Evolutionary conservation across 2,113 vertebrate species (phyloP).

Genomic region (Trogon melanurus): DNA sequence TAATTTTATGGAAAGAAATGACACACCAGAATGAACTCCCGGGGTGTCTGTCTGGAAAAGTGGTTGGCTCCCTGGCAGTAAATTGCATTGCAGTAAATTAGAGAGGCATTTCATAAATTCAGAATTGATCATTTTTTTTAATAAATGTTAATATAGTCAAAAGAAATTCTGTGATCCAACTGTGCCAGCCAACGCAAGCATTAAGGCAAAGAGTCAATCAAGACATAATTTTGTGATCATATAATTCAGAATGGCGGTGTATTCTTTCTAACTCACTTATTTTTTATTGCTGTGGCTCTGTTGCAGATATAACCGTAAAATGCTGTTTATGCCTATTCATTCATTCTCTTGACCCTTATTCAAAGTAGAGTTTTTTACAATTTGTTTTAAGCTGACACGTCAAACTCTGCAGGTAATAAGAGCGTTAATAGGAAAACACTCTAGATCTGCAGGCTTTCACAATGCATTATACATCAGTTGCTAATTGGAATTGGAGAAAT

Average conservation of each 20-base stretch:
- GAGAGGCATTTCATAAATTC: background rate
- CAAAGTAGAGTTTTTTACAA: background rate
- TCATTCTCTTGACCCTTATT: slow-evolving; percentile 17
- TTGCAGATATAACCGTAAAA: background rate
- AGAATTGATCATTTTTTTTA: background rate
- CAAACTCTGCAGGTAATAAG: background rate
- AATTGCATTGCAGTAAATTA: slow-evolving; percentile 12
- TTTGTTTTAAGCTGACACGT: background rate
- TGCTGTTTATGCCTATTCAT: background rate
- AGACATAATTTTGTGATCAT: background rate
- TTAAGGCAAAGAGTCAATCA: slow-evolving; percentile 37
- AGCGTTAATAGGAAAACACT: background rate
- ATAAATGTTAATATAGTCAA: slow-evolving; percentile 32
- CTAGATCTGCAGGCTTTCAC: background rate
- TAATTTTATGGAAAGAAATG: background rate
- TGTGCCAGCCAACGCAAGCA: background rate
- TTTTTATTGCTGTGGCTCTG: background rate
- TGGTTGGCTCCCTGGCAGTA: background rate
- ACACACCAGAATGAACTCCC: background rate
- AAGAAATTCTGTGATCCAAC: slow-evolving; percentile 3
- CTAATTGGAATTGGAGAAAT: slow-evolving; percentile 43
- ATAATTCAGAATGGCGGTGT: background rate
- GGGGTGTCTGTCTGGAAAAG: background rate
- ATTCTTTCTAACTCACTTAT: background rate
- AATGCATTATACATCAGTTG: background rate